phyloP scores from a whole-genome alignment of 2,888 invertebrate species.

The Sminthurides aquaticus region DNA sequence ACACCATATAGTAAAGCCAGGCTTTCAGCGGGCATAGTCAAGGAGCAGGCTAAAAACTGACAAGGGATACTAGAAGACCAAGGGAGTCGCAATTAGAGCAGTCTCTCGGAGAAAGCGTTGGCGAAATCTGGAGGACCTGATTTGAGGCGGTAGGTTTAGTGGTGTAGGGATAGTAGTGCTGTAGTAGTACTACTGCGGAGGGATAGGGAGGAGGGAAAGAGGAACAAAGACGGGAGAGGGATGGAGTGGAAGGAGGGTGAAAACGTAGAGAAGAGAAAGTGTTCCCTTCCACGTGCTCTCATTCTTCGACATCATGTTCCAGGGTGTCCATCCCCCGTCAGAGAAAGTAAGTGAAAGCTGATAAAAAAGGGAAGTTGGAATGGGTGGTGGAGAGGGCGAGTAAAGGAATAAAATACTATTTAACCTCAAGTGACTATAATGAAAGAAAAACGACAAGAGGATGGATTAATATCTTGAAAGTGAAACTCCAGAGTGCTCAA shows the following conservation, averaged over 20 bases:
- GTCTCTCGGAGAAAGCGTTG: not conserved
- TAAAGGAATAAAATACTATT: not conserved
- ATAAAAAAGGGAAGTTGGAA: not conserved
- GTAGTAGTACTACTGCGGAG: too few species aligned
- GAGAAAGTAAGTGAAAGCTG: not conserved
- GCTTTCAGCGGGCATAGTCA: too few species aligned
- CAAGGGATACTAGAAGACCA: not conserved
- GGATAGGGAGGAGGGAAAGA: not conserved
- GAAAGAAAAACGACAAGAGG: not conserved
- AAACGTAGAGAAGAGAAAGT: not conserved
- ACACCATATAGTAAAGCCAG: too few species aligned
- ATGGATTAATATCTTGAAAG: too few species aligned
- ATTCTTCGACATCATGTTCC: not conserved
- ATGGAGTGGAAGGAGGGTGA: not conserved
- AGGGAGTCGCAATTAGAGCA: not conserved
- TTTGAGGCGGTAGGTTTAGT: not conserved
- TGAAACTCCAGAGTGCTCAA: too few species aligned
- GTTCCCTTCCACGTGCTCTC: constrained; percentile 3
- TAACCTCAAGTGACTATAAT: not conserved
- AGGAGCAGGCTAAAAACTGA: not conserved
- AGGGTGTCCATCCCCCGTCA: constrained; percentile 4
- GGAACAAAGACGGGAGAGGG: not conserved
- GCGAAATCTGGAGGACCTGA: not conserved
- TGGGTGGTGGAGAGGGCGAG: not conserved
- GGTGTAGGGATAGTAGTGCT: not conserved